phyloP scores from a whole-genome alignment of 2,888 invertebrate genomes.

The Steinernema hermaphroditum region DNA sequence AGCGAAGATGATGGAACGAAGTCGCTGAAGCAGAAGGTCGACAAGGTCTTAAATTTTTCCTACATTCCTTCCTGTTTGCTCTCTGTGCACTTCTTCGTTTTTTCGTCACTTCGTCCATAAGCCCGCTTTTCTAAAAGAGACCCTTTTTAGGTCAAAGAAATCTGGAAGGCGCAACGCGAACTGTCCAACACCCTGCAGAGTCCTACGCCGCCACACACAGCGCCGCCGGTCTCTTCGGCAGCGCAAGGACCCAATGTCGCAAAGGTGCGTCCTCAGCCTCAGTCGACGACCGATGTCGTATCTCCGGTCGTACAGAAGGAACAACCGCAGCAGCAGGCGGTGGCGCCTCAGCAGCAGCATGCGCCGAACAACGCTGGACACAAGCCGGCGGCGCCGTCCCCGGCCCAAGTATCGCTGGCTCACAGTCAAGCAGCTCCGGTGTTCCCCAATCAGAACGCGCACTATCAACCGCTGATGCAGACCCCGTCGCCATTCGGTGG shows the following conservation, averaged over 20 bases:
- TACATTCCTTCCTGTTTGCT: background rate
- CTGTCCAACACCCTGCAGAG: background rate
- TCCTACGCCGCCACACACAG: background rate
- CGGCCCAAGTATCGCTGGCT: background rate
- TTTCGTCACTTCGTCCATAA: background rate
- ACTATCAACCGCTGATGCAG: conserved; percentile 7
- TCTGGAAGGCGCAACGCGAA: background rate
- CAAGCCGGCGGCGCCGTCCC: background rate
- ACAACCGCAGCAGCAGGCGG: background rate
- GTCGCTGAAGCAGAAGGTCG: conserved; percentile 49
- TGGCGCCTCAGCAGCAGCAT: background rate
- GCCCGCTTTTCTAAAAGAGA: background rate
- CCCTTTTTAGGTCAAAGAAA: background rate
- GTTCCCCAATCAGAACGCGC: background rate
- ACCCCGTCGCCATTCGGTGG: conserved; percentile 5
- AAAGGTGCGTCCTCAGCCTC: conserved; percentile 37
- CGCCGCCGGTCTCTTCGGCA: background rate
- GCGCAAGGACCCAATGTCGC: conserved; percentile 36
- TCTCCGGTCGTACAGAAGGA: conserved; percentile 12
- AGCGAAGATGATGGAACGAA: conserved; percentile 19
- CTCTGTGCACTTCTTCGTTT: background rate
- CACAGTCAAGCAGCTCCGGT: background rate
- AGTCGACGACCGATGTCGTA: conserved; percentile 18
- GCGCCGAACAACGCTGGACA: background rate
- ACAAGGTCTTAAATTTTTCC: conserved; percentile 37